These are phyloP conservation scores for Gastrophryne carolinensis DNA, from an alignment of 2,797 vertebrate genomes.

Conservation along the genomic window DNA sequence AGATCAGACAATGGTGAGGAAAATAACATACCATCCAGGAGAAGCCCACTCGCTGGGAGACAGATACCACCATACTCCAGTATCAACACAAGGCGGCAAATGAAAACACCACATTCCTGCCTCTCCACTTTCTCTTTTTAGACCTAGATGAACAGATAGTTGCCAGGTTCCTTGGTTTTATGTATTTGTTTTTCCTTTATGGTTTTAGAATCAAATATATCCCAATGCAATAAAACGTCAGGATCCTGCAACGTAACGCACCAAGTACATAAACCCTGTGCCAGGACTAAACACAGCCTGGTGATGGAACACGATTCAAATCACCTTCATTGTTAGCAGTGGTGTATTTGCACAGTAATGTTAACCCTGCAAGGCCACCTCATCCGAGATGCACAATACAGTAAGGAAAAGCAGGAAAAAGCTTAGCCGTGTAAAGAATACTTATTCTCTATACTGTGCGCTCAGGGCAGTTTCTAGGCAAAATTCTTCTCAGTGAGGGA, in stretches of 20 bases:
- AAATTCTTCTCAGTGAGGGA: too few relatives aligned
- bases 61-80: background rate
- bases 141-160: background rate
- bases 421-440: background rate
- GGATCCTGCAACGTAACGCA: background rate
- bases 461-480: too few relatives aligned
- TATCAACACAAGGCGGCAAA: background rate
- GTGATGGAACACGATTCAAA: background rate
- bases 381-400: background rate
- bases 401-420: background rate
- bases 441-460: background rate
- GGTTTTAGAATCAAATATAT: background rate
- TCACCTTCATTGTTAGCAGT: too few relatives aligned
- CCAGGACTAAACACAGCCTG: background rate
- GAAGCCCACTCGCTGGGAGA: background rate
- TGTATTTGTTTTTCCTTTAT: background rate
- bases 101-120: slow-evolving; percentile 5
- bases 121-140: background rate
- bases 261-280: background rate
- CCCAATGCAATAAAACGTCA: background rate
- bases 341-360: background rate
- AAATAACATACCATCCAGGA: background rate
- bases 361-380: background rate
- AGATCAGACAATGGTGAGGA: background rate
- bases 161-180: background rate